These are phyloP conservation scores for Periphyllus acericola DNA, from an alignment of 2,888 invertebrate genomes.

Conservation along the genomic window DNA sequence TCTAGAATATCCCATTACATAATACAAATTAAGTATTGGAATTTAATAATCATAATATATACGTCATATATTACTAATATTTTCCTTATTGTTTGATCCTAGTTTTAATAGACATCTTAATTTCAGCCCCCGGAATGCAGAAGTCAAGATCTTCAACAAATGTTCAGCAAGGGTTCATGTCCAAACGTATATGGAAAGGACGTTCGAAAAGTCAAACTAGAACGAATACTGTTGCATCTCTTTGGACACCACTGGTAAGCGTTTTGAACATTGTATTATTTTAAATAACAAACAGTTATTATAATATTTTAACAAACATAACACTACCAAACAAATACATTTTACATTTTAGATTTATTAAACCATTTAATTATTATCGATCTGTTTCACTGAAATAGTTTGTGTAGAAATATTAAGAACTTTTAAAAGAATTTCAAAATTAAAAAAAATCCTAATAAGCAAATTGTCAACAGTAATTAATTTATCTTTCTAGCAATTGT, in stretches of 20 bases:
- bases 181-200: slow-evolving; percentile 86
- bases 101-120: not conserved
- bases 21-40: not conserved
- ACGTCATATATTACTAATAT: not conserved
- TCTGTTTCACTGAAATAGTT: not conserved
- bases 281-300: not conserved
- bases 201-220: slow-evolving; percentile 85
- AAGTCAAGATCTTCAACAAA: slow-evolving; percentile 90
- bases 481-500: too few relatives aligned
- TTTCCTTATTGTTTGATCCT: not conserved
- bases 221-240: slow-evolving; percentile 71
- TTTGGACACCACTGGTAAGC: slow-evolving; percentile 76
- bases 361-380: not conserved
- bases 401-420: not conserved
- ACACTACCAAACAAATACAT: not conserved
- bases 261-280: not conserved
- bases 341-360: not conserved
- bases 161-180: slow-evolving; percentile 80
- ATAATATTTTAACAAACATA: not conserved
- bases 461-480: too few relatives aligned
- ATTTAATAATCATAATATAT: not conserved
- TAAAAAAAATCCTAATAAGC: too few relatives aligned
- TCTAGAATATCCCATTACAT: slow-evolving; percentile 33
- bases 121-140: slow-evolving; percentile 79
- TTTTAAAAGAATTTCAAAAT: too few relatives aligned